Evolutionary conservation across 92 coral and sea anemone genomes (phyloP), one percentile per base, ranked within the genome.

Genomic region (Actinostola sp.): DNA sequence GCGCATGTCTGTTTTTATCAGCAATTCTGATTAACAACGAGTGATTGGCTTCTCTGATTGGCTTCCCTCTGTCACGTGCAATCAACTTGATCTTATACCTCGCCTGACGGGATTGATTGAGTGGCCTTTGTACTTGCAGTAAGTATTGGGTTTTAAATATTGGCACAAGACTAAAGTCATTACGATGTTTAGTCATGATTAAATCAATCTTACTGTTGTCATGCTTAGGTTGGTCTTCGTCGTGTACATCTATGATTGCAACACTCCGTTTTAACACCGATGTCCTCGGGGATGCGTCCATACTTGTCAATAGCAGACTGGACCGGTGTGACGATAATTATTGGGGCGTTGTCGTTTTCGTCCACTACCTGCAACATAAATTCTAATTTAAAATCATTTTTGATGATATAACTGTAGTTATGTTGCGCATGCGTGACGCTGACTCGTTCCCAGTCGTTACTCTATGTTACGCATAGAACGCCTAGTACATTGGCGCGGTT

Each of bases 341-440:
- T 67, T 11, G 99, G 99, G 12, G 69, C 36, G 79, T 95, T 86
- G 67, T 95, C 99, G 67, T 95, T 95, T 76, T 91, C 89, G 82
- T 95, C 99, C 14, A 80, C 62, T 3, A 95, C 87, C 97, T 92
- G 29, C 44, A 81, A 60, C 14, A 6, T 36, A 61, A 10, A 54
- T 34, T 30, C 12, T n/a, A 3, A 61, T 8, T 1, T 2, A 26
- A 2, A 55, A 14, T 3, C 2, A 55, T 9, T 20, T 55, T 55
- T n/a, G n/a, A n/a, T n/a, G n/a, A n/a, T n/a, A n/a, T n/a, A n/a
- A n/a, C n/a, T n/a, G n/a, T n/a, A n/a, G n/a, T n/a, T n/a, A n/a
- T n/a, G n/a, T n/a, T n/a, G n/a, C n/a, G n/a, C n/a, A n/a, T n/a
- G n/a, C n/a, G n/a, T n/a, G n/a, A n/a, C n/a, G n/a, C n/a, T n/a